phyloP scores from a whole-genome alignment of 2,113 vertebrate species.

The Sclerurus mexicanus region DNA sequence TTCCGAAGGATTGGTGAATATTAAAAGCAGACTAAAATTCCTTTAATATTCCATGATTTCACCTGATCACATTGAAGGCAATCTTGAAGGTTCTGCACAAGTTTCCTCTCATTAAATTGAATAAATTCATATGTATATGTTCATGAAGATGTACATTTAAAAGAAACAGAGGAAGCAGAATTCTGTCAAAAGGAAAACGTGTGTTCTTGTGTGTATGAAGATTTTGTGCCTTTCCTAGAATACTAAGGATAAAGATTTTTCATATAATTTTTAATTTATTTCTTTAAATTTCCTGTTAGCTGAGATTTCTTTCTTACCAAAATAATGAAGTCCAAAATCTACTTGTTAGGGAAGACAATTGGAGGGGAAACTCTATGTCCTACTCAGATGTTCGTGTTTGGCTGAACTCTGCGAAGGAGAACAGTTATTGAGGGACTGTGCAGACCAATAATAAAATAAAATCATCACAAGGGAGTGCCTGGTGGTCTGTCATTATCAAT shows the following conservation, averaged over 20 bases:
- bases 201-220: neutral
- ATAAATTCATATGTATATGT: neutral
- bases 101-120: neutral
- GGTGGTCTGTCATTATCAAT: neutral
- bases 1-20: neutral
- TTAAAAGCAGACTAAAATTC: neutral
- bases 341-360: neutral
- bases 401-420: neutral
- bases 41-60: neutral
- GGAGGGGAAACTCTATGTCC: neutral
- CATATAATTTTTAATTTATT: neutral
- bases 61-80: neutral
- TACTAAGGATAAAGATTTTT: accelerated
- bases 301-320: neutral
- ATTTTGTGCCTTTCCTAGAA: neutral
- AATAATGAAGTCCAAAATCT: neutral
- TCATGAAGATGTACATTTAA: neutral
- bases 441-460: neutral
- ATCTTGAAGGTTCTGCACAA: neutral
- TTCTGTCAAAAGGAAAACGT: neutral
- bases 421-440: neutral
- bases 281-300: neutral
- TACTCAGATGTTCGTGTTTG: neutral
- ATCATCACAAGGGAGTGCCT: neutral
- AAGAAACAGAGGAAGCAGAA: neutral